Percentiles rank a stretch among this genome's conserved stretches.
phyloP scores from a whole-genome alignment of 2,113 vertebrate genomes.

The Sialia sialis region DNA sequence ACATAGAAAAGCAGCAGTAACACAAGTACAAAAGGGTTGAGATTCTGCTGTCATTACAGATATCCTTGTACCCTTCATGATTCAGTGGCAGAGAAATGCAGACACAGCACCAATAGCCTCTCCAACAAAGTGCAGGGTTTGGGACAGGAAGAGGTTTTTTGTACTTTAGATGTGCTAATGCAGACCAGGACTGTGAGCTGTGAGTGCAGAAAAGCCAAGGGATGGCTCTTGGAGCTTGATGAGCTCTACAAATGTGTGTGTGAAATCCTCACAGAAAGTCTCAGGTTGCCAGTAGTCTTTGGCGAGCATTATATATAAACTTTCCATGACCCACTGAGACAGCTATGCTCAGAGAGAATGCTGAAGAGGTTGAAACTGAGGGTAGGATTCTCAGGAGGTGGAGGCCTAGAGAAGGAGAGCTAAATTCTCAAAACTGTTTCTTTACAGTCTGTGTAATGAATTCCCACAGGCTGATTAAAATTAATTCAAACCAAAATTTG shows the following conservation, averaged over 20 bases:
- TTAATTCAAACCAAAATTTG: not conserved
- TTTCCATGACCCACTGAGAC: constrained; percentile 48
- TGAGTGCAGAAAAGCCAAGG: not conserved
- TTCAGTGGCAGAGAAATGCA: not conserved
- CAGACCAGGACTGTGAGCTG: not conserved
- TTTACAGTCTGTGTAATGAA: not conserved
- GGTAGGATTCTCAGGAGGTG: constrained; percentile 19
- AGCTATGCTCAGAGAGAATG: not conserved
- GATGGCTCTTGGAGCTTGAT: constrained; percentile 21
- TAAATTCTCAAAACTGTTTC: not conserved
- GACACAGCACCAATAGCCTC: not conserved
- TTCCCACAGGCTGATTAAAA: not conserved
- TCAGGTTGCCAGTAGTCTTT: constrained; percentile 44
- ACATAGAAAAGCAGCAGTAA: not conserved
- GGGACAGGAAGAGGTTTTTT: not conserved
- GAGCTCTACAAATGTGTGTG: constrained; percentile 39
- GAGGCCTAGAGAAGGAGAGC: not conserved
- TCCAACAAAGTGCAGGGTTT: not conserved
- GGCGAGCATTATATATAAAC: constrained; percentile 28
- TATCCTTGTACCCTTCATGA: not conserved
- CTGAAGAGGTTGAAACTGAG: not conserved
- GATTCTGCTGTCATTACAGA: not conserved
- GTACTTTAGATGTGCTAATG: not conserved
- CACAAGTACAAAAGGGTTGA: not conserved
- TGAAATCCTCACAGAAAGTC: constrained; percentile 31